Conservation (phyloP, 2,888 invertebrate genomes). For the Buathra laborator region DNA sequence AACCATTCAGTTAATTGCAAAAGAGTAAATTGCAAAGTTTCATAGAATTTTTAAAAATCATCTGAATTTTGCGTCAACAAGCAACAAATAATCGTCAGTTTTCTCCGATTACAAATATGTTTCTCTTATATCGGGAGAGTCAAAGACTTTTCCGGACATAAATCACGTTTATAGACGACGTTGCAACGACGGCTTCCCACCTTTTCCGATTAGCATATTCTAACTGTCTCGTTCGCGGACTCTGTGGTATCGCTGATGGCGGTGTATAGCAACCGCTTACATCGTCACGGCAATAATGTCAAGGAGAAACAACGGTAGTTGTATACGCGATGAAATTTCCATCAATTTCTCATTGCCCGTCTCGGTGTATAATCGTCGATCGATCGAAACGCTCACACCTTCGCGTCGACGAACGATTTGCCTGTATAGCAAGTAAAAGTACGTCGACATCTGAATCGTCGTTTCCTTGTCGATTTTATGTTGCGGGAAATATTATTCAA, state of each 20-base stretch:
- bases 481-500: constrained; percentile 16
- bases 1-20: not conserved
- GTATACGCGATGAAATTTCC: constrained; percentile 59
- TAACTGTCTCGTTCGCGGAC: constrained; percentile 13
- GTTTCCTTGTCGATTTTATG: constrained; percentile 59
- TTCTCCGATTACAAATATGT: not conserved
- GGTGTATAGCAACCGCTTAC: constrained; percentile 1
- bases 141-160: constrained; percentile 39
- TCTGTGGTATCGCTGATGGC: not conserved
- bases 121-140: not conserved
- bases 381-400: not conserved
- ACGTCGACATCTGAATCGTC: constrained; percentile 17
- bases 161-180: constrained; percentile 19
- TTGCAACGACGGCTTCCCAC: constrained; percentile 5
- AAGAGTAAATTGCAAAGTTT: not conserved
- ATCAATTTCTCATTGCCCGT: constrained; percentile 53
- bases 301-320: constrained; percentile 73
- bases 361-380: constrained; percentile 30
- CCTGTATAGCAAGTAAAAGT: constrained; percentile 3
- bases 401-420: constrained; percentile 33
- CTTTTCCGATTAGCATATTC: constrained; percentile 34
- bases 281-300: constrained; percentile 69
- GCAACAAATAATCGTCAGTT: not conserved
- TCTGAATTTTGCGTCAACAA: not conserved
- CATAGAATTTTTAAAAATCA: too few relatives aligned